Conservation (phyloP, 1,140 invertebrate genomes). For the Zaprionus kolodkinae region DNA sequence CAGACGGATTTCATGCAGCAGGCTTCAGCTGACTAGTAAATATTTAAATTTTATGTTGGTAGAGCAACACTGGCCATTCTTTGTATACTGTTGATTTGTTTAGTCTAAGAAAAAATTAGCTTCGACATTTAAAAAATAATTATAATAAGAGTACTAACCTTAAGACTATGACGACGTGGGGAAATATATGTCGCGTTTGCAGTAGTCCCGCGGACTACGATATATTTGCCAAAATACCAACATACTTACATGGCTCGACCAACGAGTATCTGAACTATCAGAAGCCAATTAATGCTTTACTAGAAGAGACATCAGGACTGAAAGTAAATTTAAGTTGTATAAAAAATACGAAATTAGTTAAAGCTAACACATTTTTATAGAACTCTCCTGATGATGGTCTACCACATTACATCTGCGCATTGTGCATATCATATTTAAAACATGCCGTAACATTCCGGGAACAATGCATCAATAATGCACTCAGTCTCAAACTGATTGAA, state of each 20-base stretch:
- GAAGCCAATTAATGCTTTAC: slow-evolving; percentile 70
- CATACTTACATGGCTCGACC: slow-evolving; percentile 74
- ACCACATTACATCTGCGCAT: slow-evolving; percentile 70
- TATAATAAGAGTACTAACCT: slow-evolving; percentile 1
- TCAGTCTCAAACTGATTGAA: slow-evolving; percentile 70
- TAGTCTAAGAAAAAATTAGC: slow-evolving; percentile 15
- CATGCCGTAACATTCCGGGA: slow-evolving; percentile 80
- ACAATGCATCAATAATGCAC: slow-evolving; percentile 72
- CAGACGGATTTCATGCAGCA: not conserved
- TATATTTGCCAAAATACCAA: slow-evolving; percentile 79
- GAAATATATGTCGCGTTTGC: slow-evolving; percentile 78
- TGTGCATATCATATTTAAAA: slow-evolving; percentile 81
- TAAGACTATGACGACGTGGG: slow-evolving; percentile 67
- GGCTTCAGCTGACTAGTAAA: slow-evolving; percentile 14
- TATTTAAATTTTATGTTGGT: not conserved
- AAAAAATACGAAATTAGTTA: not conserved
- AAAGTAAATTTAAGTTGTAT: slow-evolving; percentile 46
- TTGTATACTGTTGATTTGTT: slow-evolving; percentile 45
- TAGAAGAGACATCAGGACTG: slow-evolving; percentile 78
- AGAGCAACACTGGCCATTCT: slow-evolving; percentile 36
- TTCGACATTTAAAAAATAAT: slow-evolving; percentile 9
- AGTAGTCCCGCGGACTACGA: slow-evolving; percentile 79
- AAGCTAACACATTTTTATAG: slow-evolving; percentile 24
- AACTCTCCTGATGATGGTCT: slow-evolving; percentile 69
- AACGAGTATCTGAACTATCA: slow-evolving; percentile 81